Base-by-base conservation (phyloP, 1,140 invertebrate genomes). In the Marisa cornuarietis region DNA sequence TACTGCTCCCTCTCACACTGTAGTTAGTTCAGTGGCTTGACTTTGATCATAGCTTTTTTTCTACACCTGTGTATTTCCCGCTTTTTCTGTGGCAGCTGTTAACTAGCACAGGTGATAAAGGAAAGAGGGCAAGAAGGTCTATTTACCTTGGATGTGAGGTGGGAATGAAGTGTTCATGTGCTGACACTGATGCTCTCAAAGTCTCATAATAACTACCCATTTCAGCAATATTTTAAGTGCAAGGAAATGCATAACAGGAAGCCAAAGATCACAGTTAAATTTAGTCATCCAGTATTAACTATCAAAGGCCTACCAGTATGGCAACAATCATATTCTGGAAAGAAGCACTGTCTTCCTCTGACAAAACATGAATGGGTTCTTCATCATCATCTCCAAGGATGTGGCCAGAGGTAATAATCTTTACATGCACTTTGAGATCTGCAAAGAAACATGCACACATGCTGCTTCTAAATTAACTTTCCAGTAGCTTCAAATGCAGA, bases 281-380 rank as follows among this genome's bases (percentile, higher is more conserved):
- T 20, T 71, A 69, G 65, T 49, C n/a, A 14, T 18, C 11, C 22
- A 63, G 9, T 7, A 22, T 31, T 31, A 31, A 79, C 84, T 31
- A 22, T 49, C 26, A 22, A 71, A 1, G 4, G 24, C 20, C 84
- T 83, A 88, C 87, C 83, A 88, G 71, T 71, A 88, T 85, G 5
- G 85, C 83, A 0, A 87, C 83, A 20, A 88, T 87, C 86, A 88
- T 87, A 77, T 87, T 85, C 72, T 85, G 85, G 72, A 88, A 87
- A 58, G 84, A 81, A 31, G 82, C 79, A 18, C 83, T 83, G 52
- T 88, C 87, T 58, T 87, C 83, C 14, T 87, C 85, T 24, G 87
- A 85, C 42, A 88, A 79, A 3, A 85, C 78, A 71, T 87, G 85
- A 3, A 88, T 26, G 18, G 80, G 75, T 18, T 86, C 83, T 71